phyloP scores from a whole-genome alignment of 2,888 invertebrate genomes.

The Mesorhabditis spiculigera region DNA sequence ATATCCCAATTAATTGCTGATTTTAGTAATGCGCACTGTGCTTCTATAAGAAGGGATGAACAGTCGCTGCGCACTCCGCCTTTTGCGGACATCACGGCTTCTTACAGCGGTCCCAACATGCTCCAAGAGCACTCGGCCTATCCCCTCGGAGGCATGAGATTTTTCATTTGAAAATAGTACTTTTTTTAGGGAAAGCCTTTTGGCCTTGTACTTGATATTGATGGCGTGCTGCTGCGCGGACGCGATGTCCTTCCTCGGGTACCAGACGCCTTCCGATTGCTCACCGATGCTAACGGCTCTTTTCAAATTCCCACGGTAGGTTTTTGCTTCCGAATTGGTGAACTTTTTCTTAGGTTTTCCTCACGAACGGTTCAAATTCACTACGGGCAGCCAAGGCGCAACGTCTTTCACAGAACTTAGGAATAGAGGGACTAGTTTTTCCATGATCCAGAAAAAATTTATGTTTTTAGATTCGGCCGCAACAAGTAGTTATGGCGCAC shows the following conservation, averaged over 20 bases:
- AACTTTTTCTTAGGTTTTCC: constrained; percentile 59
- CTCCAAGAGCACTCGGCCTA: constrained; percentile 1
- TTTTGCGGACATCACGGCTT: too few species aligned
- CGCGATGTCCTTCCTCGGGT: constrained; percentile 67
- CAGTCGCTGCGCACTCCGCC: too few species aligned
- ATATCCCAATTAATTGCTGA: too few species aligned
- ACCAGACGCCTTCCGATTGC: constrained; percentile 65
- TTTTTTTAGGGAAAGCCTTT: constrained; percentile 58
- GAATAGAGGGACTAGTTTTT: constrained; percentile 62
- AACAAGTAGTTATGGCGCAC: constrained; percentile 71
- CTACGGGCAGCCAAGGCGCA: constrained; percentile 66
- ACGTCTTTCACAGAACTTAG: constrained; percentile 67
- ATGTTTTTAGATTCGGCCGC: constrained; percentile 62
- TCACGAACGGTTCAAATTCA: constrained; percentile 71
- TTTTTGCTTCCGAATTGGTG: not conserved
- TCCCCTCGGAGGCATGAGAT: too few species aligned
- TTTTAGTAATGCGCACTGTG: too few species aligned
- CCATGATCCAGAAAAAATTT: not conserved
- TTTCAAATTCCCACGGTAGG: constrained; percentile 67
- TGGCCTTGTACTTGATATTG: constrained; percentile 71
- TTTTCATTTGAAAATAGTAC: not conserved
- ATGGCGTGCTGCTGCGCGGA: constrained; percentile 70
- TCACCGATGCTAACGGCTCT: constrained; percentile 65
- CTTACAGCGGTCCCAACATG: not conserved
- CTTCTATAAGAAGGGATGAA: too few species aligned